Percentiles rank a stretch among this genome's conserved stretches.
Conservation (phyloP, 2,113 vertebrate genomes). For the Perca flavescens region DNA sequence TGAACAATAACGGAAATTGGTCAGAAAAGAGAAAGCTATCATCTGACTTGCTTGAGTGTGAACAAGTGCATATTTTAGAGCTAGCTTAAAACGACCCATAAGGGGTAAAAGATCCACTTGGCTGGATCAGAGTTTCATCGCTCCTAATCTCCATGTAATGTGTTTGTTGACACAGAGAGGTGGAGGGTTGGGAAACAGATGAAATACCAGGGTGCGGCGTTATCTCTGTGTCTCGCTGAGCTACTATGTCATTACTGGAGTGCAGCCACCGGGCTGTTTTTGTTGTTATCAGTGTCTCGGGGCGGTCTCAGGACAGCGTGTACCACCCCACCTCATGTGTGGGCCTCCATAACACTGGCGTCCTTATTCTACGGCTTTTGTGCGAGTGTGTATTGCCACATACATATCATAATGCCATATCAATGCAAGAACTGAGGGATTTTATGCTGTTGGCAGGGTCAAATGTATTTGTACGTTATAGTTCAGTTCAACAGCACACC, state of each 20-base stretch:
- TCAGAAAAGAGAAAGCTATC: background rate
- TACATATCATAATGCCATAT: background rate
- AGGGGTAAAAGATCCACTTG: background rate
- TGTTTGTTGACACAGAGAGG: conserved; percentile 62
- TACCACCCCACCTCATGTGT: background rate
- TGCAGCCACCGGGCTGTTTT: conserved; percentile 27
- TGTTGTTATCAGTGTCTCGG: conserved; percentile 30
- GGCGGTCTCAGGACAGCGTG: background rate
- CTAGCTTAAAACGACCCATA: conserved; percentile 1
- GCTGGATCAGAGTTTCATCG: conserved; percentile 10
- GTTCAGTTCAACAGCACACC: background rate
- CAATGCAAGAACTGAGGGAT: background rate
- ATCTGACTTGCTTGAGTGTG: background rate
- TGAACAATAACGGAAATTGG: background rate
- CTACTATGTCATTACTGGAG: conserved; percentile 51
- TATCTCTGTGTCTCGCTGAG: conserved; percentile 30
- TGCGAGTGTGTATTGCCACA: background rate
- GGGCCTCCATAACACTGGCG: background rate
- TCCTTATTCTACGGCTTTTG: background rate
- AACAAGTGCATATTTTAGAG: background rate
- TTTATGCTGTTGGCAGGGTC: background rate
- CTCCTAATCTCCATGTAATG: conserved; percentile 22
- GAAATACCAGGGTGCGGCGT: conserved; percentile 50
- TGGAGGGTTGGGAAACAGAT: conserved; percentile 48
- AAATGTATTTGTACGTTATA: background rate